Evolutionary conservation across 2,888 invertebrate genomes (phyloP).

Genomic region (Melanostoma scalare): DNA sequence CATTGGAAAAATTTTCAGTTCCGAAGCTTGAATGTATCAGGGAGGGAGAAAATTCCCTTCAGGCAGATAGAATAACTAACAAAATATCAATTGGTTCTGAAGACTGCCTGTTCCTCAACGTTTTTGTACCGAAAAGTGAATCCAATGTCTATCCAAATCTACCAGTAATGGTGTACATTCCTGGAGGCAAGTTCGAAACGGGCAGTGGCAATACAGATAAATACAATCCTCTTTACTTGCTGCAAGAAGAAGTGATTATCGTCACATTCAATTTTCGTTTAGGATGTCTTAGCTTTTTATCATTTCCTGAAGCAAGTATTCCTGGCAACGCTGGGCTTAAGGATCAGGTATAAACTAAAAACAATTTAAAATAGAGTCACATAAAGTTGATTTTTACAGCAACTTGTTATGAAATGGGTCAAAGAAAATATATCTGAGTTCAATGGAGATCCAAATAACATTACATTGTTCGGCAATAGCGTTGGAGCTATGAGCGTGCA

Average conservation of each 20-base stretch:
- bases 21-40: conserved; percentile 78
- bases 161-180: conserved; percentile 77
- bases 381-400: conserved; percentile 56
- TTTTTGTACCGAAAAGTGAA: conserved; percentile 75
- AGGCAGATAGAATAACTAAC: conserved; percentile 73
- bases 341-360: conserved; percentile 72
- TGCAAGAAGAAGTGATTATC: conserved; percentile 74
- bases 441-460: conserved; percentile 79
- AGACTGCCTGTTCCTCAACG: conserved; percentile 77
- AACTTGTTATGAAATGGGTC: conserved; percentile 81
- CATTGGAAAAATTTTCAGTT: conserved; percentile 77
- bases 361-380: background rate
- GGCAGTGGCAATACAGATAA: conserved; percentile 78
- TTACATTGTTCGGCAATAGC: conserved; percentile 75
- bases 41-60: conserved; percentile 76
- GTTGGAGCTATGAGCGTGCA: conserved; percentile 72
- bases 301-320: conserved; percentile 73
- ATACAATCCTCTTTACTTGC: conserved; percentile 76
- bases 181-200: conserved; percentile 74
- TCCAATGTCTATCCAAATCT: conserved; percentile 66
- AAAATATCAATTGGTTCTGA: conserved; percentile 75
- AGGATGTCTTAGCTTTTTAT: conserved; percentile 74
- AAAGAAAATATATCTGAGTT: conserved; percentile 80
- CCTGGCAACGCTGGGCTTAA: conserved; percentile 75
- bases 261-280: conserved; percentile 75